Evolutionary conservation across 2,888 invertebrate genomes (phyloP).

Genomic region (Protodeltote pygarga): DNA sequence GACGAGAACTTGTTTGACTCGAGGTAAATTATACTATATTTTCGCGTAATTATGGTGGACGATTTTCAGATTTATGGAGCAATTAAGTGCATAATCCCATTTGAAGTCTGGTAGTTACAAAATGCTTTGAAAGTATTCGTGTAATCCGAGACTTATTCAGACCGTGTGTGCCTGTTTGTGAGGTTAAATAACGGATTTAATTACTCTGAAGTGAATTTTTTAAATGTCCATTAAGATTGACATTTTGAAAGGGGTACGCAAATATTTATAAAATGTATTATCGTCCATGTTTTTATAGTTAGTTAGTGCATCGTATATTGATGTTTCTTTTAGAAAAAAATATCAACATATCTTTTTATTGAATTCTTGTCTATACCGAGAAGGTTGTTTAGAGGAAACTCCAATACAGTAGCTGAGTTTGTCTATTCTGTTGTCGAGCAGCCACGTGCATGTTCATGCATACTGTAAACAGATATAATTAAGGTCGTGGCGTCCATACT

Average conservation of each 20-base stretch:
- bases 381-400: conserved; percentile 42
- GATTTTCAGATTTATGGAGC: conserved; percentile 66
- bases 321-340: conserved; percentile 13
- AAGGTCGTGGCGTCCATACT: conserved; percentile 71
- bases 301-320: neutral
- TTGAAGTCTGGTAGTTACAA: conserved; percentile 55
- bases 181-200: conserved; percentile 41
- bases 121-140: conserved; percentile 53
- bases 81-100: conserved; percentile 60
- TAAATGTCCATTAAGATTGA: conserved; percentile 26
- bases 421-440: conserved; percentile 31
- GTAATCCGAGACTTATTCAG: conserved; percentile 54
- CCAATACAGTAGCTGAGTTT: conserved; percentile 40
- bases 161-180: conserved; percentile 25
- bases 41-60: conserved; percentile 61
- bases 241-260: conserved; percentile 26
- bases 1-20: conserved; percentile 42
- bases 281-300: conserved; percentile 3
- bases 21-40: conserved; percentile 64
- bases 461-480: conserved; percentile 75
- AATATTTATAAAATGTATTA: conserved; percentile 14
- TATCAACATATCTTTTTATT: conserved; percentile 13
- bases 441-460: conserved; percentile 65
- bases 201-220: conserved; percentile 28
- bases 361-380: conserved; percentile 12